Base-by-base conservation (phyloP, 2,888 invertebrate genomes). In the Zhengitettix transpicula region DNA sequence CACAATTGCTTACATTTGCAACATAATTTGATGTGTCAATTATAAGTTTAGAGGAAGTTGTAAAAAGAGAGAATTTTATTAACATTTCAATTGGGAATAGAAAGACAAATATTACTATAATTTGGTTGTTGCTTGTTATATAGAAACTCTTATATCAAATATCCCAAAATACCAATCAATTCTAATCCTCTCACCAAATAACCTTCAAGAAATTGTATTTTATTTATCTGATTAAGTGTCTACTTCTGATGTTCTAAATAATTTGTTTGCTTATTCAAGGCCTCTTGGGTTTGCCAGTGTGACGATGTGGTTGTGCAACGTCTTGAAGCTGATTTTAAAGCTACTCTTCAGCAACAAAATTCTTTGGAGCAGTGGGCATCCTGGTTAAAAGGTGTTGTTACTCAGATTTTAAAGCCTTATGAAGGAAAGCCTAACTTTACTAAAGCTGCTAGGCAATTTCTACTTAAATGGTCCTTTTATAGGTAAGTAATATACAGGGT, bases 391-490 rank as follows among this genome's bases (percentile, higher is more conserved):
- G 82, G 85, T 60, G 95, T 97, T 65, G 96, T 99, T 58, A 86
- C 89, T 66, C 82, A 84, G 66, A 90, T 94, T 42, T 81, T 98
- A 61, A 87, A 90, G 67, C 89, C 91, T 61, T 91, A 93, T 74
- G 89, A 88, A 71, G 88, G 86, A 51, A 85, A 86, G 67, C 79
- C 86, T 7, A 87, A 85, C 67, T 92, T 89, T 75, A 84, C 89
- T 17, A 84, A 87, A 71, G 87, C 89, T 58, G 93, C 90, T 9
- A 79, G 92, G 56, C 91, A 96, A 70, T 94, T 99, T 77, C 80
- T 99, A 68, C 83, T 98, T 63, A 96, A 97, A 76, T 99, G 98
- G 98, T 96, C 94, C 66, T 98, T 97, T 78, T 98, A 97, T 77
- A 92, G 87, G 85, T 86, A 72, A 64, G 60, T 28, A 28, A 28